Base-by-base conservation (phyloP, 1,140 invertebrate species). In the Drosophila arizonae region DNA sequence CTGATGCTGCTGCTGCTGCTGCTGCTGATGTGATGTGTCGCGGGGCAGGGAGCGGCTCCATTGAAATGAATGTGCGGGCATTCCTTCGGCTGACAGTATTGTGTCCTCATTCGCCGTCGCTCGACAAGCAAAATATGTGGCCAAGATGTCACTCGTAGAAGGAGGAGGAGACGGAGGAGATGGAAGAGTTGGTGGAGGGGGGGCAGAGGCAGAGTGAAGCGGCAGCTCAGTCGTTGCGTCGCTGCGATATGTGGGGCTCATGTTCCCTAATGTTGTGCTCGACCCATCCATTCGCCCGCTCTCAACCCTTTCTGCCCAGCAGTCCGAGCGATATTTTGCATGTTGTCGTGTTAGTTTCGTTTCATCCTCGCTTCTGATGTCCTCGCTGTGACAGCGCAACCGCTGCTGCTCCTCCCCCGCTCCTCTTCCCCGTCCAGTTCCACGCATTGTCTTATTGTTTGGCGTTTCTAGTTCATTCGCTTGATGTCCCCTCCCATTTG, bases 121-220 rank as follows among this genome's bases (percentile, higher is more conserved):
- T 70, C 85, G 85, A 88, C 85, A 89, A 88, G 85, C 86, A 89
- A 88, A 88, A 88, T 88, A 89, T 88, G 85, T 88, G 85, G 85
- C 85, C 85, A 88, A 90, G 85, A 88, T 84, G 79, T 88, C 84
- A 88, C 43, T 64, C 43, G 51, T 43, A 64, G 67, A 36, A 51
- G 58, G 46, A 51, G 58, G 43, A 45, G 57, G 41, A 30, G 43
- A 30, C 5, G 28, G 6, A 33, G 33, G 6, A 10, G 30, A 1
- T 0, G 30, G 1, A 50, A 52, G 30, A 28, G 43, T 5, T 4
- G 26, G 3, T 4, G 26, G 3, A 28, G 36, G 24, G 36, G 62
- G 9, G 28, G 21, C 30, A 62, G 68, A 67, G 45, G 58, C 48
- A 72, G 63, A 17, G 17, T 17, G 17, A 17, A 17, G 21, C 21